A percentile compares a stretch with the other conserved stretches of the same genome.
Conservation (phyloP, 1,140 invertebrate genomes). For the Bombus affinis region DNA sequence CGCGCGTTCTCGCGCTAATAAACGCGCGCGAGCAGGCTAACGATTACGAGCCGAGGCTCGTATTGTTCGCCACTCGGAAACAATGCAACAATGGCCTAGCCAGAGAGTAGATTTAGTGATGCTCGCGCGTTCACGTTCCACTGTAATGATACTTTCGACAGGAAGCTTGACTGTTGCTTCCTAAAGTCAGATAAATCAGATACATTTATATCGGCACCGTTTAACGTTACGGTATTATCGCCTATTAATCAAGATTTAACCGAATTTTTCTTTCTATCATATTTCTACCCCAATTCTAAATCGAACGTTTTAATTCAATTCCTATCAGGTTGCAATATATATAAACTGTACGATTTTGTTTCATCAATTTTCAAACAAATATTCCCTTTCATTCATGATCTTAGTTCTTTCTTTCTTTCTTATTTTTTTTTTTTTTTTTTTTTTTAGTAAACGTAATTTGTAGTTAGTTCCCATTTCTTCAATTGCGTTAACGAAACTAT, state of each 20-base stretch:
- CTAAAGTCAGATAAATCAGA: not conserved
- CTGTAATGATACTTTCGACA: conserved; percentile 10
- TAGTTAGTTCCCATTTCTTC: no score
- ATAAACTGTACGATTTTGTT: no score
- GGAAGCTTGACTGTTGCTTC: not conserved
- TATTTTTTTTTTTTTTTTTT: no score
- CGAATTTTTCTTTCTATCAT: no score
- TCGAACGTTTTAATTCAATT: no score
- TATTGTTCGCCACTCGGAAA: conserved; percentile 38
- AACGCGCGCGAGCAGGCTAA: conserved; percentile 21
- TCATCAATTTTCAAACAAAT: no score
- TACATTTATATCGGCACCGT: not conserved
- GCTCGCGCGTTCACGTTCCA: not conserved
- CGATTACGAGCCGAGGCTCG: conserved; percentile 19
- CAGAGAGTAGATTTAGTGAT: conserved; percentile 15
- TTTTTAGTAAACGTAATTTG: no score
- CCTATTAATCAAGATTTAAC: not conserved
- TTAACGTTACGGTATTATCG: not conserved
- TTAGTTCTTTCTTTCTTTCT: no score
- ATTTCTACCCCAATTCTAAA: no score
- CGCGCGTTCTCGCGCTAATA: conserved; percentile 30
- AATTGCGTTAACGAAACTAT: no score
- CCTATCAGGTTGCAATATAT: no score
- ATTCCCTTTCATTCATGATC: no score
- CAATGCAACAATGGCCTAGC: conserved; percentile 38